Conservation (phyloP, 2,797 vertebrate species). For the Ceryle rudis region DNA sequence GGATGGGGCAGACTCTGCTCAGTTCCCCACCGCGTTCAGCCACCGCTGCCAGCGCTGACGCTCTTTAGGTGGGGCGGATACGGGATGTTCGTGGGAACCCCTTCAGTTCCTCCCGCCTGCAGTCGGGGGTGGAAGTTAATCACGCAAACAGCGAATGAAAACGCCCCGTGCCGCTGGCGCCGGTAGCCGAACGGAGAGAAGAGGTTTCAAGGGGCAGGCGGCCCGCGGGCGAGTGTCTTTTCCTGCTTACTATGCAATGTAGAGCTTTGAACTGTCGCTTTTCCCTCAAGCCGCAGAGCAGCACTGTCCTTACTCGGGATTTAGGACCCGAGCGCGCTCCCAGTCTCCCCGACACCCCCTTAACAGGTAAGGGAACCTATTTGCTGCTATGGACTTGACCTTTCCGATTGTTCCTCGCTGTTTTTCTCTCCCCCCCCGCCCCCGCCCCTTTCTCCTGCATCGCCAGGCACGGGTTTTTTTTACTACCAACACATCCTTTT, state of each 20-base stretch:
- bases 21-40: background rate
- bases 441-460: background rate
- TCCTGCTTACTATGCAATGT: slow-evolving; percentile 65
- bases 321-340: background rate
- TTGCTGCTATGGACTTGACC: slow-evolving; percentile 63
- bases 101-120: background rate
- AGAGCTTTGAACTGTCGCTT: slow-evolving; percentile 41
- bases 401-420: background rate
- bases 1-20: background rate
- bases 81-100: background rate
- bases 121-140: background rate
- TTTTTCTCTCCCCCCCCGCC: background rate
- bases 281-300: background rate
- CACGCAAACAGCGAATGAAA: background rate
- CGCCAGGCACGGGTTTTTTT: background rate
- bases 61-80: background rate
- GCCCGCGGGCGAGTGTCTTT: slow-evolving; percentile 15
- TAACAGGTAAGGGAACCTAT: slow-evolving; percentile 46
- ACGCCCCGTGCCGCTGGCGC: background rate
- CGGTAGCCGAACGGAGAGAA: background rate
- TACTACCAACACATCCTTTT: background rate
- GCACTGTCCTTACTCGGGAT: background rate
- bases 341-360: background rate
- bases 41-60: background rate
- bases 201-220: background rate